phyloP scores from a whole-genome alignment of 2,888 invertebrate species.

The Diadegma fenestrale region DNA sequence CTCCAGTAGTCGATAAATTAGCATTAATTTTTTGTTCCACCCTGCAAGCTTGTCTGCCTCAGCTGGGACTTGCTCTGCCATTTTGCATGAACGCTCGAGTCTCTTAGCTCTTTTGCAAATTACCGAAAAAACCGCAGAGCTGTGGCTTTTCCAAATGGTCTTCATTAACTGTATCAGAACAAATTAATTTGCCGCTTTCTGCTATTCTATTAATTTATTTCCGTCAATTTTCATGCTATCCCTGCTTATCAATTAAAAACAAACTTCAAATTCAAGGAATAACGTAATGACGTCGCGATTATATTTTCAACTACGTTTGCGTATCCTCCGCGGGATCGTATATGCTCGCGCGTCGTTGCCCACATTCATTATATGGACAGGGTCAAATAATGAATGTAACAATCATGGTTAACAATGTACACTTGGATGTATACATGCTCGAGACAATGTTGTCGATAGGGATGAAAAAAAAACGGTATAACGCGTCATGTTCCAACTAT shows the following conservation, averaged over 20 bases:
- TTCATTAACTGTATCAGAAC: neutral
- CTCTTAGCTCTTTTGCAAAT: conserved; percentile 52
- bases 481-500: conserved; percentile 35
- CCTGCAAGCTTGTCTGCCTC: conserved; percentile 43
- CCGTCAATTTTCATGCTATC: neutral
- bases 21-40: conserved; percentile 72
- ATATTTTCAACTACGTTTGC: neutral
- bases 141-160: neutral
- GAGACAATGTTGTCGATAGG: conserved; percentile 35
- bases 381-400: conserved; percentile 22
- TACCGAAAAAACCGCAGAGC: conserved; percentile 19
- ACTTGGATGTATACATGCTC: conserved; percentile 12
- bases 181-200: neutral
- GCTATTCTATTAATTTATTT: neutral
- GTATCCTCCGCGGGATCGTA: neutral
- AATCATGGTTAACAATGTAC: conserved; percentile 31
- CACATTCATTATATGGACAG: conserved; percentile 18
- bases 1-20: conserved; percentile 80
- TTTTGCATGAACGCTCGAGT: neutral
- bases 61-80: conserved; percentile 38
- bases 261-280: neutral
- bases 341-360: neutral
- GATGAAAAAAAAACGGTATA: conserved; percentile 51
- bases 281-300: neutral
- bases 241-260: neutral